A percentile compares a stretch with the other conserved stretches of the same genome.
phyloP scores from a whole-genome alignment of 2,113 vertebrate genomes.

The Glaucomys volans region DNA sequence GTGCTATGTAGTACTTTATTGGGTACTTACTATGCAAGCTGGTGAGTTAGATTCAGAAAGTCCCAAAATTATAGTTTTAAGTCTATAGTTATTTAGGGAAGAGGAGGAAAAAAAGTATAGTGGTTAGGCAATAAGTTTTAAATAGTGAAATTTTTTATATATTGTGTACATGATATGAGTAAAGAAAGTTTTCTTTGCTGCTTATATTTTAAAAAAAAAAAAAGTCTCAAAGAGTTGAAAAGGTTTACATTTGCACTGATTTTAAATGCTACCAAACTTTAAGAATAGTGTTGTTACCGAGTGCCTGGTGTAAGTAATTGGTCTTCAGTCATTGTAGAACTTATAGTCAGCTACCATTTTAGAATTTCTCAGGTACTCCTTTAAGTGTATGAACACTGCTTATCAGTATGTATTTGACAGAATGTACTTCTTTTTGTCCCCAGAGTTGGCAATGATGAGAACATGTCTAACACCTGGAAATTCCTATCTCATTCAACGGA shows the following conservation, averaged over 20 bases:
- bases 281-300: background rate
- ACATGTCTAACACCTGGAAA: constrained; percentile 91
- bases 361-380: background rate
- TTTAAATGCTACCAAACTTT: background rate
- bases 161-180: background rate
- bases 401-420: background rate
- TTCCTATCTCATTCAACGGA: constrained; percentile 97
- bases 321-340: background rate
- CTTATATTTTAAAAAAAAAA: background rate
- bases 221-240: background rate
- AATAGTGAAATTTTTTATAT: background rate
- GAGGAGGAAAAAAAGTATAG: no score
- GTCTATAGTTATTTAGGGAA: background rate
- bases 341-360: background rate
- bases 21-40: background rate
- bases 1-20: background rate
- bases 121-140: background rate
- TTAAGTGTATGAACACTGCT: background rate
- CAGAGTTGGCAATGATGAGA: constrained; percentile 95
- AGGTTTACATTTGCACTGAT: background rate
- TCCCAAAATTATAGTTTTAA: background rate
- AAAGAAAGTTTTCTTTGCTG: background rate
- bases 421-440: constrained; percentile 57
- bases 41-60: background rate
- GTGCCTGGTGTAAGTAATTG: background rate